phyloP scores from a whole-genome alignment of 2,797 vertebrate species.

The Chelon labrosus region DNA sequence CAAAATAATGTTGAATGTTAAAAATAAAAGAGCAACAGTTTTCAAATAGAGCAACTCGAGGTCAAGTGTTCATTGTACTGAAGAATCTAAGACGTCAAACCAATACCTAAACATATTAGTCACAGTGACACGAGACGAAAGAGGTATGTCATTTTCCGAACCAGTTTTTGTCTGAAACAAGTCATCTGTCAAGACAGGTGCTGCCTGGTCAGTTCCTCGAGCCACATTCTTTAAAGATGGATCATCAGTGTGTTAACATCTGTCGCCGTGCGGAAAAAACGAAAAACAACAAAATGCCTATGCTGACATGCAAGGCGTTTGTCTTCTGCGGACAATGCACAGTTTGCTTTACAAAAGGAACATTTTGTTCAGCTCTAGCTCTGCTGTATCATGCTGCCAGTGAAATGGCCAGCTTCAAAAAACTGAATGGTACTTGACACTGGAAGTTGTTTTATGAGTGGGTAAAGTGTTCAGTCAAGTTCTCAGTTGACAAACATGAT shows the following conservation, averaged over 20 bases:
- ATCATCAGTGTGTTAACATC: too few relatives aligned
- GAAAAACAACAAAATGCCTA: too few relatives aligned
- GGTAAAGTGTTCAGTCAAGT: neutral
- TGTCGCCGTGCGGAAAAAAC: too few relatives aligned
- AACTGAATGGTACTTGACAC: neutral
- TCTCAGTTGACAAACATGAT: constrained; percentile 4
- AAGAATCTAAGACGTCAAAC: too few relatives aligned
- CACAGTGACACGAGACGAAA: neutral
- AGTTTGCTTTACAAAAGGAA: too few relatives aligned
- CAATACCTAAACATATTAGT: neutral
- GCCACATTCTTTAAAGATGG: neutral
- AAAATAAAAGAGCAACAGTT: too few relatives aligned
- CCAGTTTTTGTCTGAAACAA: too few relatives aligned
- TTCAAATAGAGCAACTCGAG: too few relatives aligned
- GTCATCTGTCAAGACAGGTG: neutral
- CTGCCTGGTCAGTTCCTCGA: neutral
- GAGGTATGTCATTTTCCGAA: neutral
- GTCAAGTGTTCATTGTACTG: too few relatives aligned
- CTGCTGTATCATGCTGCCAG: neutral
- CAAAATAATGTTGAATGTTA: neutral
- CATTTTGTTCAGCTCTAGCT: neutral
- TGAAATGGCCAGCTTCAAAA: neutral
- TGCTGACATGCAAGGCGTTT: too few relatives aligned
- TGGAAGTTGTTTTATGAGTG: neutral
- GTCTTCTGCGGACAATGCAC: too few relatives aligned